Evolutionary conservation across 2,797 vertebrate genomes (phyloP), one percentile per base, ranked within the genome.

Genomic region (Amblyopsis hoosieri): DNA sequence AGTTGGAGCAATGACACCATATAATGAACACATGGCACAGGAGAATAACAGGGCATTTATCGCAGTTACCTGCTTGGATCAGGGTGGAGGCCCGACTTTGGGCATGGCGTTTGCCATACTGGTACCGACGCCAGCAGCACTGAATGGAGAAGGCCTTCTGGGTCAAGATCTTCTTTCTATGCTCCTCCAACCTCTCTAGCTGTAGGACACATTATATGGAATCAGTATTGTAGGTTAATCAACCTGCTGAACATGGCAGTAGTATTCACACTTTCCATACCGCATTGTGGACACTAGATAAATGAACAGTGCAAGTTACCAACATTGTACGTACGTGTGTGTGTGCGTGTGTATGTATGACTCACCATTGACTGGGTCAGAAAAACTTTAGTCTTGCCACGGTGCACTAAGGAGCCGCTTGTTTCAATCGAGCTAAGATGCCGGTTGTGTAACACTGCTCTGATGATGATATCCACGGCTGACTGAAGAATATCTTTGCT

Each of bases 361-460:
- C 93, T 91, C 71, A 99, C 97, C 94, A 90, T 90, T 3, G 74
- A 68, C 56, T 93, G 92, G 0, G 94, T 96, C 85, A 99, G 90
- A 83, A 99, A 99, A 19, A 97, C 93, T 90, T 98, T 99, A 50
- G 95, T 98, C 74, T 80, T 94, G 54, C 97, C 97, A 12, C 95
- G 96, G 71, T 93, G 95, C 64, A 94, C 88, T 33, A 91, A 72
- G 1, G 71, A 37, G 10, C 48, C 83, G 23, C 1, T 70, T 17
- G 81, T 74, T 57, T 75, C 71, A 29, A 52, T 67, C 64, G 81
- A 75, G 2, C 23, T 14, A 4, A 57, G 71, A 55, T 37, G 23
- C 45, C 65, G 77, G 51, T 76, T 51, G 2, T 0, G 53, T 1
- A 92, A 58, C 60, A 81, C 74, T 3, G 65, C 61, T 3, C 60